Conservation (phyloP, 2,113 vertebrate genomes). For the Limnothrissa miodon region DNA sequence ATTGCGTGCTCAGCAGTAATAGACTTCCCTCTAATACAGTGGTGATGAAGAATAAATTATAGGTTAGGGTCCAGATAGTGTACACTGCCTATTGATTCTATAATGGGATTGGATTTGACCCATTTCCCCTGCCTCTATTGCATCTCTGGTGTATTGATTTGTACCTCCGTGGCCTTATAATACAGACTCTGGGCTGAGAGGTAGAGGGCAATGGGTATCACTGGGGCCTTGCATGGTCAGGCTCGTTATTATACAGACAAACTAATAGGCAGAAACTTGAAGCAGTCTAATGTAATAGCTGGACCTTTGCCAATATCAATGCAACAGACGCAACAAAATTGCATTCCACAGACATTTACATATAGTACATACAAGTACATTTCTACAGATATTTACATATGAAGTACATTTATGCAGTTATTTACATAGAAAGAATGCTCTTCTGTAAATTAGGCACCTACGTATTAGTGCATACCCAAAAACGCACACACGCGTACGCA, state of each 20-base stretch:
- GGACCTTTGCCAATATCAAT: neutral
- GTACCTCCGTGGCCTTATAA: neutral
- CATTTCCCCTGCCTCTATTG: neutral
- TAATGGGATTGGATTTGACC: neutral
- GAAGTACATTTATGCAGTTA: neutral
- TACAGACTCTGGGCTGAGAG: neutral
- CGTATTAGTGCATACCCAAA: neutral
- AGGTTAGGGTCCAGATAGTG: neutral
- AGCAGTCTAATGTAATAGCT: neutral
- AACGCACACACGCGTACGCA: neutral
- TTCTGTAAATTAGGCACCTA: no score
- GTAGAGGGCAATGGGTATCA: neutral
- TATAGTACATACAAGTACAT: neutral
- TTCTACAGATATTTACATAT: neutral
- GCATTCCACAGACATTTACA: neutral
- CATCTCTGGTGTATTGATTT: neutral
- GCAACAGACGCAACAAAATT: neutral
- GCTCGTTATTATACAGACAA: neutral
- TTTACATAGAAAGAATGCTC: no score
- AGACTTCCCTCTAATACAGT: conserved; percentile 6
- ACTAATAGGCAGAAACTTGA: neutral
- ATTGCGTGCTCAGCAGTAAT: neutral
- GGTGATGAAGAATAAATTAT: neutral
- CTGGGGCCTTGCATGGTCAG: neutral
- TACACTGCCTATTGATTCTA: neutral